phyloP scores from a whole-genome alignment of 2,113 vertebrate species.

The Syngnathus scovelli region DNA sequence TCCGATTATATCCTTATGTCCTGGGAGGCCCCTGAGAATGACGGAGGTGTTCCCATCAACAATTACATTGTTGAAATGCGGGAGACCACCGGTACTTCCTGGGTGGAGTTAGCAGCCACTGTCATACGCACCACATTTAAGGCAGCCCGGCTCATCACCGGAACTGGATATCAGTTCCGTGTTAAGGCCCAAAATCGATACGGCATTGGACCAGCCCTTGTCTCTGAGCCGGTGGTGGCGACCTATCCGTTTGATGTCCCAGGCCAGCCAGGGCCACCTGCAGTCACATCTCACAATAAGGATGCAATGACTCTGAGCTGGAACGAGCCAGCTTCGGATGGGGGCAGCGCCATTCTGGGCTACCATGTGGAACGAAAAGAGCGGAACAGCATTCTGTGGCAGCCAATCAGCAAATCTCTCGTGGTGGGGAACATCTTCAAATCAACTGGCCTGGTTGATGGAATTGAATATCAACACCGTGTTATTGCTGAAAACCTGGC shows the following conservation, averaged over 20 bases:
- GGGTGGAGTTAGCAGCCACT: slow-evolving; percentile 89
- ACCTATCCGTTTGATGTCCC: slow-evolving; percentile 95
- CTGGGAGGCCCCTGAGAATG: slow-evolving; percentile 90
- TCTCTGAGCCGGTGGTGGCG: slow-evolving; percentile 82
- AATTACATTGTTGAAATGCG: slow-evolving; percentile 95
- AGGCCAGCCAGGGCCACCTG: slow-evolving; percentile 86
- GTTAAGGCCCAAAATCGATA: slow-evolving; percentile 97
- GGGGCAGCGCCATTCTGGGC: slow-evolving; percentile 90
- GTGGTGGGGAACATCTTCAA: slow-evolving; percentile 93
- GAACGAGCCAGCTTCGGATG: slow-evolving; percentile 90
- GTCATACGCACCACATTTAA: slow-evolving; percentile 97
- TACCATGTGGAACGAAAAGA: slow-evolving; percentile 97
- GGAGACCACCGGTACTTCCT: slow-evolving; percentile 90
- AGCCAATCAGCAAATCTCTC: slow-evolving; percentile 84
- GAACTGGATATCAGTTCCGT: slow-evolving; percentile 94
- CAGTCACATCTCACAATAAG: slow-evolving; percentile 84
- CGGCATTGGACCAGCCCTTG: slow-evolving; percentile 81
- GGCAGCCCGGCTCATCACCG: slow-evolving; percentile 85
- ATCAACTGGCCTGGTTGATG: slow-evolving; percentile 88
- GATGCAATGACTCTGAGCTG: slow-evolving; percentile 91
- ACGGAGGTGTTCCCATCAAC: slow-evolving; percentile 94
- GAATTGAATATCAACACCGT: slow-evolving; percentile 93
- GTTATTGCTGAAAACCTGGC: slow-evolving; percentile 94
- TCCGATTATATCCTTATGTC: slow-evolving; percentile 89
- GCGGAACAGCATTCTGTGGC: slow-evolving; percentile 93